Evolutionary conservation across 2,888 invertebrate genomes (phyloP).

Genomic region (Troides helena): DNA sequence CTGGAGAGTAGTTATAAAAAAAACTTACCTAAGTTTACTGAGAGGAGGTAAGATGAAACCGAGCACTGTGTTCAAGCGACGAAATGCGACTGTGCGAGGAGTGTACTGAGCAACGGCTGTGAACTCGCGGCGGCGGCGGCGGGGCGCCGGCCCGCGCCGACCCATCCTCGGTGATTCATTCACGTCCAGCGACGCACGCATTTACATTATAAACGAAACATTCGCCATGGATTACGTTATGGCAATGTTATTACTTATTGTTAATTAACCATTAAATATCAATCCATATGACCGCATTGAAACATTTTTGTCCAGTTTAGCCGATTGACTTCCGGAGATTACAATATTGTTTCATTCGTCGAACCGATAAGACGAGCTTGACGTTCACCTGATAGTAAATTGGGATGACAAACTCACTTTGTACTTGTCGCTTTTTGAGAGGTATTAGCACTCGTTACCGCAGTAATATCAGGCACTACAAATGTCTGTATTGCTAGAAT

Average conservation of each 20-base stretch:
- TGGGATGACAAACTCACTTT: too few relatives aligned
- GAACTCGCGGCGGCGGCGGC: constrained; percentile 44
- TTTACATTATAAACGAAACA: constrained; percentile 14
- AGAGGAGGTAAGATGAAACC: constrained; percentile 44
- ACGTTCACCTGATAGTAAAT: too few relatives aligned
- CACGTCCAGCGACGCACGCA: constrained; percentile 34
- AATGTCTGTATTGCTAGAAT: too few relatives aligned
- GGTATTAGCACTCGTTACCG: too few relatives aligned
- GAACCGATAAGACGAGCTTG: too few relatives aligned
- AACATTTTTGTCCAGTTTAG: too few relatives aligned
- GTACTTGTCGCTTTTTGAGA: too few relatives aligned
- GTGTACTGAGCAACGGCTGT: constrained; percentile 27
- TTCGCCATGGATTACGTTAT: constrained; percentile 8
- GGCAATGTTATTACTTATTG: constrained; percentile 10
- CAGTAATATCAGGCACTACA: too few relatives aligned
- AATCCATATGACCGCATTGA: too few relatives aligned
- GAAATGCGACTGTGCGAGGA: constrained; percentile 54
- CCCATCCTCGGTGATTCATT: constrained; percentile 54
- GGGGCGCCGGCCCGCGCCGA: constrained; percentile 34
- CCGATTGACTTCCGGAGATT: too few relatives aligned
- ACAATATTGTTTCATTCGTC: too few relatives aligned
- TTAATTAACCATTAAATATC: constrained; percentile 5
- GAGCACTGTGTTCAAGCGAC: constrained; percentile 59
- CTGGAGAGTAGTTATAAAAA: constrained; percentile 32
- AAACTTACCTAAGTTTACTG: constrained; percentile 60